Evolutionary conservation across 2,888 invertebrate species (phyloP).

Genomic region (Pammene aurita): DNA sequence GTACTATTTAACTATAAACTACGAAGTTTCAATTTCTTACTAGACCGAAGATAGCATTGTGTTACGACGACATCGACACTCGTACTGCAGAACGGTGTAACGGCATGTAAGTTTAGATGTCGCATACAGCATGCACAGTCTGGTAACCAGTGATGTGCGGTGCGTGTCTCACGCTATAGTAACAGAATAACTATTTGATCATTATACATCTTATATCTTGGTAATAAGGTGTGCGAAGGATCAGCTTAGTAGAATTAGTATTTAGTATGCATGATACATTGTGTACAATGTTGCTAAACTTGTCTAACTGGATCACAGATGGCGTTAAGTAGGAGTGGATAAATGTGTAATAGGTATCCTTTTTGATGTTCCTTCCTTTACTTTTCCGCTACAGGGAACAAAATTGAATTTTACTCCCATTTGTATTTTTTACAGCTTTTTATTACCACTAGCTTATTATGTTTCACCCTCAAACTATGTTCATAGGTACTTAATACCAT

Average conservation of each 20-base stretch:
- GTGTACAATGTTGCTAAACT: slow-evolving; percentile 4
- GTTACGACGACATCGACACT: neutral
- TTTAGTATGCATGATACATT: neutral
- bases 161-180: slow-evolving; percentile 6
- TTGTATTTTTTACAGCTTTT: too few relatives aligned
- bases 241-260: neutral
- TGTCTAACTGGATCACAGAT: neutral
- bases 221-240: too few relatives aligned
- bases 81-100: neutral
- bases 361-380: too few relatives aligned
- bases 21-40: slow-evolving; percentile 1
- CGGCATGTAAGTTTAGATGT: neutral
- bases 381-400: too few relatives aligned
- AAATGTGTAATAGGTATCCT: neutral
- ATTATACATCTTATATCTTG: too few relatives aligned
- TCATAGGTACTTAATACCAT: too few relatives aligned
- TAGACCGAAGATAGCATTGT: slow-evolving; percentile 11
- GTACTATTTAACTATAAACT: neutral
- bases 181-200: too few relatives aligned
- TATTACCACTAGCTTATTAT: too few relatives aligned
- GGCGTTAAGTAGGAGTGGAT: neutral
- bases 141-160: neutral
- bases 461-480: too few relatives aligned
- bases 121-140: neutral
- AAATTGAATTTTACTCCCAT: too few relatives aligned